Percentiles rank a stretch among this genome's conserved stretches.
phyloP scores from a whole-genome alignment of 2,113 vertebrate genomes.

The Ceyx melanurus region DNA sequence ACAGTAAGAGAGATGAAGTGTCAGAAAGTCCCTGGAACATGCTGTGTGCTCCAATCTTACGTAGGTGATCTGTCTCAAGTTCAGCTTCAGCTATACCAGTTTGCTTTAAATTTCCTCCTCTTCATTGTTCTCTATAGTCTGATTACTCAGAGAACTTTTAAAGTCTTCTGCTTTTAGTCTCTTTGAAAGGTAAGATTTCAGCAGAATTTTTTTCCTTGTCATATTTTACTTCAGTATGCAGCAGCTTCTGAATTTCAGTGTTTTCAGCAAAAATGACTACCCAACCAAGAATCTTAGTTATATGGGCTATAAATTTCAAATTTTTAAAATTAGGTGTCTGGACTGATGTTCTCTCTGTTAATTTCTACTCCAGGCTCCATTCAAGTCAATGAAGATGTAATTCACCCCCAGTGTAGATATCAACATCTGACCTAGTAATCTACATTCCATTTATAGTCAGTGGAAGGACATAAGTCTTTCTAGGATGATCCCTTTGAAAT shows the following conservation, averaged over 20 bases:
- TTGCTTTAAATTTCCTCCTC: slow-evolving; percentile 26
- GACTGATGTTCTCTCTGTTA: not conserved
- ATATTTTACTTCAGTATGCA: not conserved
- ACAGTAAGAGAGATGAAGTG: slow-evolving; percentile 47
- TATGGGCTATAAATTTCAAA: not conserved
- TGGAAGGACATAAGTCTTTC: not conserved
- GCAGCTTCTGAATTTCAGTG: not conserved
- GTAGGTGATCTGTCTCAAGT: slow-evolving; percentile 51
- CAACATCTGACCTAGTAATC: not conserved
- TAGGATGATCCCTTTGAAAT: not conserved
- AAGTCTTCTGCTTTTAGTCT: slow-evolving; percentile 21
- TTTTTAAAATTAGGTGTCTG: not conserved
- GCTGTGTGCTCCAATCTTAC: slow-evolving; percentile 54
- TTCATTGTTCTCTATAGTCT: slow-evolving; percentile 32
- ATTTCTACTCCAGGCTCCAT: not conserved
- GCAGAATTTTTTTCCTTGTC: not conserved
- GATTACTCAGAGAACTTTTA: slow-evolving; percentile 39
- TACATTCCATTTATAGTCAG: not conserved
- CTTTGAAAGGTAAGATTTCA: slow-evolving; percentile 16
- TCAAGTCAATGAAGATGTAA: not conserved
- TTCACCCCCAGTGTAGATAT: not conserved
- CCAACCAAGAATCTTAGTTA: not conserved
- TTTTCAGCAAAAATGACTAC: not conserved
- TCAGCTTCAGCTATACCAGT: slow-evolving; percentile 21
- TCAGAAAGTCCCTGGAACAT: slow-evolving; percentile 60